A percentile compares a stretch with the other conserved stretches of the same genome.
Conservation (phyloP, 2,888 invertebrate genomes). For the Epistrophella euchroma region DNA sequence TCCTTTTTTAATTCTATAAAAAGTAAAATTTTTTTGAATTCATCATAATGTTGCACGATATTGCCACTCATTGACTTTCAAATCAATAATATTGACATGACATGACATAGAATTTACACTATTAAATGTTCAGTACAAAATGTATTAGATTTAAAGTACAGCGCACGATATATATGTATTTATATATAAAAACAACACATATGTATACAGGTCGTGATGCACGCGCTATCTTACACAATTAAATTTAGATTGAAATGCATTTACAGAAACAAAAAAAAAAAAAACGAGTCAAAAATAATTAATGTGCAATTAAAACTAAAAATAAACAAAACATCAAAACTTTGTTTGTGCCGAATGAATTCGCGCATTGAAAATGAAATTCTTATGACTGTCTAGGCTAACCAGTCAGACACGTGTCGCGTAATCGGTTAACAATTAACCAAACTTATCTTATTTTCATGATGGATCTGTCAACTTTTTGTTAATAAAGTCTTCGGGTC, state of each 20-base stretch:
- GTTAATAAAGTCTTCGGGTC: too few species aligned
- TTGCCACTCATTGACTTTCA: not conserved
- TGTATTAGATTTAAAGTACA: not conserved
- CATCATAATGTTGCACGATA: conserved; percentile 7
- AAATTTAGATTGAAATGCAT: conserved; percentile 44
- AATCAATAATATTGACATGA: not conserved
- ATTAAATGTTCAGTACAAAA: not conserved
- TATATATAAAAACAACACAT: too few species aligned
- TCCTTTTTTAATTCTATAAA: not conserved
- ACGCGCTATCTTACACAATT: conserved; percentile 32
- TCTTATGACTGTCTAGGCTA: too few species aligned
- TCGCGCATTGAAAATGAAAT: too few species aligned
- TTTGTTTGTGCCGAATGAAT: too few species aligned
- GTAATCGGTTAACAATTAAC: too few species aligned
- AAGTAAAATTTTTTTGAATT: not conserved
- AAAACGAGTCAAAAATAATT: conserved; percentile 16
- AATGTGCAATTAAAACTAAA: conserved; percentile 21
- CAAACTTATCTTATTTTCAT: too few species aligned
- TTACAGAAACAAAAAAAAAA: not conserved
- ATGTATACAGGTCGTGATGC: conserved; percentile 7
- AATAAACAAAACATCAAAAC: conserved; percentile 5
- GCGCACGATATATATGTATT: not conserved
- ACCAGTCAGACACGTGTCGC: too few species aligned
- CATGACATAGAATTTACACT: not conserved
- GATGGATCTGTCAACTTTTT: too few species aligned